These are phyloP conservation scores for Cordilura impudica DNA, from an alignment of 2,888 invertebrate genomes.

Conservation along the genomic window DNA sequence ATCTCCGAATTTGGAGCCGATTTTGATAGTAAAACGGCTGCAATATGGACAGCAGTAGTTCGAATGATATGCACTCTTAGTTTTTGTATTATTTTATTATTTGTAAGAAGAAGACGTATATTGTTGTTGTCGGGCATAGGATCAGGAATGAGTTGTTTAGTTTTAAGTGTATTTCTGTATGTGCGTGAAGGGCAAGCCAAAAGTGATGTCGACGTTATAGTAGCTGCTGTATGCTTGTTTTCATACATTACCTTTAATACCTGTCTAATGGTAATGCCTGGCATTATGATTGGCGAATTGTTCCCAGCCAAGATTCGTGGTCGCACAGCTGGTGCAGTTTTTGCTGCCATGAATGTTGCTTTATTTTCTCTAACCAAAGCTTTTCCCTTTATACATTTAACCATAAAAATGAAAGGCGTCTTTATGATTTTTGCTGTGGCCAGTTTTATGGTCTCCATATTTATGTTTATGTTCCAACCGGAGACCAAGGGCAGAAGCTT, in stretches of 20 bases:
- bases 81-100: conserved; percentile 83
- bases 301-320: conserved; percentile 86
- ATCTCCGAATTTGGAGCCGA: conserved; percentile 80
- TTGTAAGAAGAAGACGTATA: conserved; percentile 83
- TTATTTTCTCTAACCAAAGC: conserved; percentile 85
- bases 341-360: conserved; percentile 84
- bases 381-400: conserved; percentile 82
- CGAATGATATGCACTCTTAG: conserved; percentile 83
- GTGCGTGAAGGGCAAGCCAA: conserved; percentile 71
- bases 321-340: conserved; percentile 85
- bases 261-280: conserved; percentile 86
- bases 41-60: conserved; percentile 84
- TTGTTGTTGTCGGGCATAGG: conserved; percentile 84
- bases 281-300: conserved; percentile 87
- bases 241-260: conserved; percentile 87
- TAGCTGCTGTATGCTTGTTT: conserved; percentile 79
- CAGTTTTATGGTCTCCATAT: conserved; percentile 82
- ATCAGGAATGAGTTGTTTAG: conserved; percentile 82
- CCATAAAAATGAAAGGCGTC: conserved; percentile 83
- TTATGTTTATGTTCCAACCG: conserved; percentile 84
- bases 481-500: conserved; percentile 86
- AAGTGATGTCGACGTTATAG: conserved; percentile 69
- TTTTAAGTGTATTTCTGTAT: conserved; percentile 80
- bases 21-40: conserved; percentile 80
- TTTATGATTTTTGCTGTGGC: conserved; percentile 85